Percentiles rank a stretch among this genome's conserved stretches.
Conservation (phyloP, 1,140 invertebrate genomes). For the Leptoteleia sp. region DNA sequence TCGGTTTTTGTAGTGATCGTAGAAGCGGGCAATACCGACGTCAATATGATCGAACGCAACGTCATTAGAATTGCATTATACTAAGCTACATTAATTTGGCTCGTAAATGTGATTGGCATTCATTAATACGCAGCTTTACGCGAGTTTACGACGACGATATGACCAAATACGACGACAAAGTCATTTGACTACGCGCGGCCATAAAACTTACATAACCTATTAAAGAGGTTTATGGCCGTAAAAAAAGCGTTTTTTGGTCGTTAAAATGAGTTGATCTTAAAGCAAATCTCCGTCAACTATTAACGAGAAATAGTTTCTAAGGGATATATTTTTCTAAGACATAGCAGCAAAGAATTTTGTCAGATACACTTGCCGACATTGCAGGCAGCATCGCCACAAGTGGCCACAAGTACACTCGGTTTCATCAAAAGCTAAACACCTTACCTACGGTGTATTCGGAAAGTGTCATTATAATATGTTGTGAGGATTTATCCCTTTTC, state of each 20-base stretch:
- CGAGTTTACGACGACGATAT: conserved; percentile 22
- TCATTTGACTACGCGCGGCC: conserved; percentile 21
- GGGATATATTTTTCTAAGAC: background rate
- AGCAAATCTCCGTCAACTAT: conserved; percentile 21
- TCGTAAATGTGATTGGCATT: conserved; percentile 10
- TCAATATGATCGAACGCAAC: conserved; percentile 3
- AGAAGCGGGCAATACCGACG: too few species aligned
- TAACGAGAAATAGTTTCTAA: conserved; percentile 39
- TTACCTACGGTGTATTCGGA: too few species aligned
- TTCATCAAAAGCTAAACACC: too few species aligned
- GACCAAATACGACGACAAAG: conserved; percentile 31
- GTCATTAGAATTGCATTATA: conserved; percentile 22
- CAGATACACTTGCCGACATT: background rate
- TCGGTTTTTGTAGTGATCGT: too few species aligned
- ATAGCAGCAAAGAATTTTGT: background rate
- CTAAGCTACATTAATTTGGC: conserved; percentile 31
- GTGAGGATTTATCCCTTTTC: too few species aligned
- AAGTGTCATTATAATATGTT: too few species aligned
- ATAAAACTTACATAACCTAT: conserved; percentile 49
- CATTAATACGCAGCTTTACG: conserved; percentile 24
- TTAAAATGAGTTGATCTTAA: conserved; percentile 34
- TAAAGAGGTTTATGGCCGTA: conserved; percentile 32
- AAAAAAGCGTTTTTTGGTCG: conserved; percentile 40
- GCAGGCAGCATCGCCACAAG: background rate
- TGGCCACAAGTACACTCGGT: too few species aligned